Base-by-base conservation (phyloP, 1,140 invertebrate genomes). In the Drosophila simulans region DNA sequence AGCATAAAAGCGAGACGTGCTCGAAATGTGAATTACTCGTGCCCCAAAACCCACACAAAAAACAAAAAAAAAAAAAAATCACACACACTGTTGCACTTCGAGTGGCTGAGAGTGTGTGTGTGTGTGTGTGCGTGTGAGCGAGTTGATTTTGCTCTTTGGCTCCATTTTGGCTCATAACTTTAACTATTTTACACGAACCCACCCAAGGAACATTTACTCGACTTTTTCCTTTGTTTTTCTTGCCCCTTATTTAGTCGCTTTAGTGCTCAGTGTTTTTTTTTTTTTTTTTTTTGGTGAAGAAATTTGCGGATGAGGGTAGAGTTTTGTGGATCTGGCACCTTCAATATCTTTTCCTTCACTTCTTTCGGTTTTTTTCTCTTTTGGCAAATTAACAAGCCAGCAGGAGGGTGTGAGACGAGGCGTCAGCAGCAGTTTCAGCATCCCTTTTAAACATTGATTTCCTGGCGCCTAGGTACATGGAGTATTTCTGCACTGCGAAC, bases 1-100 rank as follows among this genome's bases (percentile, higher is more conserved):
- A 84, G 80, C 80, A 84, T 84, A 84, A 84, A 83, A 84, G 80
- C 76, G 76, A 84, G 80, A 84, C 80, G 80, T 84, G 80, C 80
- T 84, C 82, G 76, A 84, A 84, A 79, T 83, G 80, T 73, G 74
- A 82, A 81, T 81, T 80, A 81, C 78, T 81, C 60, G 53, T 72
- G 51, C 64, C 43, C 52, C 35, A 43, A 53, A 60, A 54, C 49
- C 52, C 22, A 8, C 1, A 1, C 7, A 31, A 31, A 31, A 31
- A 27, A 20, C 17, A 20, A 27, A 27, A 27, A 27, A 27, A 27
- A 27, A 27, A 31, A 31, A 31, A 31, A 31, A 15, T 37, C 39
- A 46, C 66, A 58, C 31, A 15, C 37, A 58, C 40, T 37, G 35
- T 34, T 42, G 27, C 48, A 34, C 39, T 66, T 62, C 13, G 74